Percentiles rank a stretch among this genome's conserved stretches.
Evolutionary conservation across 2,113 vertebrate species (phyloP).

Genomic region (Sinosuthora webbiana): DNA sequence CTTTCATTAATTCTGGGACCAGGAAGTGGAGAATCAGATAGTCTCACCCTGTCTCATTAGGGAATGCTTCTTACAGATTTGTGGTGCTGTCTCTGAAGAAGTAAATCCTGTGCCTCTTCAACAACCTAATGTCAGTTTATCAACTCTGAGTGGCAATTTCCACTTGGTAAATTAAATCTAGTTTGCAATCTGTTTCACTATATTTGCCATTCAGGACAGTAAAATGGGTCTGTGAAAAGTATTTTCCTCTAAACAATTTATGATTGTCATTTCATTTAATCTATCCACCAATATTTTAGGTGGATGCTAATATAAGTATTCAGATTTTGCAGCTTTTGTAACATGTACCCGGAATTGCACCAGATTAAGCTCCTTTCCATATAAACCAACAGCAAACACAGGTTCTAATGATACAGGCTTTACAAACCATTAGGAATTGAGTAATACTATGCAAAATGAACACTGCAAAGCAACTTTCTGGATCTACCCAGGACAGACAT

Average conservation of each 20-base stretch:
- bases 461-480: conserved; percentile 38
- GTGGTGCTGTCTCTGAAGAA: not conserved
- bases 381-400: not conserved
- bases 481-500: conserved; percentile 28
- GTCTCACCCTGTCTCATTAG: not conserved
- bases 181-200: conserved; percentile 41
- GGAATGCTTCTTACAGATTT: not conserved
- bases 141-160: conserved; percentile 34
- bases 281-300: not conserved
- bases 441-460: not conserved
- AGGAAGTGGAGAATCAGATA: not conserved
- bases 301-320: not conserved
- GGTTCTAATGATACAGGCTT: not conserved
- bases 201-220: conserved; percentile 40
- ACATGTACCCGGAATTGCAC: not conserved
- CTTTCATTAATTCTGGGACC: not conserved
- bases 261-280: not conserved
- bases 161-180: conserved; percentile 36
- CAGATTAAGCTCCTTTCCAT: not conserved
- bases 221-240: not conserved
- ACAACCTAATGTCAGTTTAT: not conserved
- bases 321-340: not conserved
- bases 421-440: not conserved
- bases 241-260: not conserved
- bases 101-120: not conserved